A percentile compares a stretch with the other conserved stretches of the same genome.
Evolutionary conservation across 2,113 vertebrate species (phyloP).

Genomic region (Pachyramphus minor): DNA sequence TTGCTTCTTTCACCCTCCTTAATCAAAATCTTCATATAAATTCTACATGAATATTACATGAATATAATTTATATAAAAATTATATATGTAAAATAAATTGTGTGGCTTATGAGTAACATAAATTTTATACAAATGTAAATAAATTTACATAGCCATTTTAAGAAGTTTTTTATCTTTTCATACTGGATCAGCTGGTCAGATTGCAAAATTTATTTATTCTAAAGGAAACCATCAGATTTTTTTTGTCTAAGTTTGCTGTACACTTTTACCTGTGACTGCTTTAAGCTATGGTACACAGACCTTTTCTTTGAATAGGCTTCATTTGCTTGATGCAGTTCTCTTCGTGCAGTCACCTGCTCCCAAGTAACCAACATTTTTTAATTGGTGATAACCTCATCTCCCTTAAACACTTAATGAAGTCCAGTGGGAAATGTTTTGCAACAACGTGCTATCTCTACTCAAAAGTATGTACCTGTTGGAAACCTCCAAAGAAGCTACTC

Average conservation of each 20-base stretch:
- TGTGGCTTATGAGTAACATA: neutral
- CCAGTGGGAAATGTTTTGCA: neutral
- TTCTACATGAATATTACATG: neutral
- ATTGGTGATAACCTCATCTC: neutral
- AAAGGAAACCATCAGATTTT: neutral
- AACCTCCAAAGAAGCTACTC: neutral
- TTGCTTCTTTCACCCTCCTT: neutral
- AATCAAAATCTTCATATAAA: constrained; percentile 7
- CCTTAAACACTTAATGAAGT: neutral
- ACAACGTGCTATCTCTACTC: neutral
- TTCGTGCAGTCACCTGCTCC: neutral
- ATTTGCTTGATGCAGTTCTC: neutral
- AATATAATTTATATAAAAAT: neutral
- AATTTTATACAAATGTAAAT: neutral
- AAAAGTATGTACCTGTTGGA: neutral
- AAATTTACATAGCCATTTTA: neutral
- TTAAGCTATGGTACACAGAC: neutral
- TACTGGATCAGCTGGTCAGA: neutral
- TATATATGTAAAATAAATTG: neutral
- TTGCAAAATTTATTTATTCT: neutral
- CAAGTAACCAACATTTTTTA: neutral
- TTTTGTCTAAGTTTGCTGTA: neutral
- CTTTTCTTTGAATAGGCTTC: neutral
- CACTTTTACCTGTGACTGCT: neutral
- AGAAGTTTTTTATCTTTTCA: neutral